Conservation (phyloP, 2,113 vertebrate genomes). For the Potamarius usumacintae region DNA sequence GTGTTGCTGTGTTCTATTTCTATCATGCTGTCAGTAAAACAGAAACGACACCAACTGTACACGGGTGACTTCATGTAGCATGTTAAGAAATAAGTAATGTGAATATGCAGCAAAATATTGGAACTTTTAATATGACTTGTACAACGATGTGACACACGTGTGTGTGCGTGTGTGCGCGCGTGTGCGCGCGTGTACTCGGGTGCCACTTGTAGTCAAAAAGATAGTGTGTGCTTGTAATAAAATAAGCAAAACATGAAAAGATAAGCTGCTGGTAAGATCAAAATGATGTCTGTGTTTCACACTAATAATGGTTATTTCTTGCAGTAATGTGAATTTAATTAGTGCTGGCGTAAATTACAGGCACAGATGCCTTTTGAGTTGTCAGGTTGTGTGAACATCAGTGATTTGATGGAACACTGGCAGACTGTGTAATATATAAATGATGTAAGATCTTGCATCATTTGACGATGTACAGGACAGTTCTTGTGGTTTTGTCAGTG, state of each 20-base stretch:
- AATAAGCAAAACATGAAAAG: background rate
- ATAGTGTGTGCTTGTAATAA: background rate
- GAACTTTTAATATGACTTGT: background rate
- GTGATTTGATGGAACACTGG: background rate
- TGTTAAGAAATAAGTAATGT: background rate
- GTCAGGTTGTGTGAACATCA: background rate
- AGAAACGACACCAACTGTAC: conserved; percentile 4
- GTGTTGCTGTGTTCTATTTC: conserved; percentile 2
- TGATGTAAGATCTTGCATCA: background rate
- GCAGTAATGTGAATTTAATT: background rate
- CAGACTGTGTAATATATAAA: background rate
- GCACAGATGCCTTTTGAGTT: background rate
- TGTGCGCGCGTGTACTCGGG: background rate
- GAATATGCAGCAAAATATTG: background rate
- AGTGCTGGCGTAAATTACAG: background rate
- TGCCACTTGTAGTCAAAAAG: background rate
- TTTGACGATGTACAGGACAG: background rate
- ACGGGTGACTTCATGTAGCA: background rate
- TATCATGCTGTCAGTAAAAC: background rate
- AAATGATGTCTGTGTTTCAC: background rate
- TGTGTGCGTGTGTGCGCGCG: background rate
- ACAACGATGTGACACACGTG: background rate
- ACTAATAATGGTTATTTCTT: background rate
- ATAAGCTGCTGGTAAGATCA: background rate
- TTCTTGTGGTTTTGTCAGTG: background rate